Percentiles rank a stretch among this genome's conserved stretches.
Conservation (phyloP, 2,888 invertebrate genomes). For the Cylindroiulus punctatus region DNA sequence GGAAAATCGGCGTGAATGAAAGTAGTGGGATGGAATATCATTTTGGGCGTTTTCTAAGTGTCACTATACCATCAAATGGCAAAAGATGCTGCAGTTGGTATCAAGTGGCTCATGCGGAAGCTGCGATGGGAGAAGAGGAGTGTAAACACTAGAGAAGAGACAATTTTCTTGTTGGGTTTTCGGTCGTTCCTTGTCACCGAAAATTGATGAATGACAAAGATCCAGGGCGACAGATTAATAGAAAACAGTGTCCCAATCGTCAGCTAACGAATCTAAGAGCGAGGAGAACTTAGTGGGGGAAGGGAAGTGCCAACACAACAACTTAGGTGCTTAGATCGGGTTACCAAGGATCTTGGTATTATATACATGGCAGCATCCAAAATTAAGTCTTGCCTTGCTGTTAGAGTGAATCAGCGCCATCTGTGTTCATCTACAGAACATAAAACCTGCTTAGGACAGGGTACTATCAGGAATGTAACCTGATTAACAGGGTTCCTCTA, state of each 20-base stretch:
- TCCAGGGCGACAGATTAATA: slow-evolving; percentile 38
- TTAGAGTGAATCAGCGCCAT: background rate
- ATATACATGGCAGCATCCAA: background rate
- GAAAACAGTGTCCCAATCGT: slow-evolving; percentile 42
- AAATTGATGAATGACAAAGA: slow-evolving; percentile 42
- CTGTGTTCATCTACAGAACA: too few relatives aligned
- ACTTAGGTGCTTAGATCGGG: background rate
- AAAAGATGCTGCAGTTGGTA: slow-evolving; percentile 23
- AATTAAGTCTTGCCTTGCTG: background rate
- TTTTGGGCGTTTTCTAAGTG: background rate
- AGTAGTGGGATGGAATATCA: background rate
- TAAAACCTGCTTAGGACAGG: too few relatives aligned
- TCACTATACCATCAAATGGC: background rate
- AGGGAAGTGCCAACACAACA: background rate
- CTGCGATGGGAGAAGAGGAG: background rate
- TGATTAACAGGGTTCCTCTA: too few relatives aligned
- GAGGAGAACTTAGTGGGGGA: background rate
- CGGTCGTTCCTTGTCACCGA: slow-evolving; percentile 34
- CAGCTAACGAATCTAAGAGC: slow-evolving; percentile 16
- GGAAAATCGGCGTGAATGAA: slow-evolving; percentile 32
- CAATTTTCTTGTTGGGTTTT: slow-evolving; percentile 34
- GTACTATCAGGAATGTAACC: too few relatives aligned
- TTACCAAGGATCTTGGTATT: background rate
- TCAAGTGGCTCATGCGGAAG: slow-evolving; percentile 1
- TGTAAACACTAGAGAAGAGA: slow-evolving; percentile 31